A percentile compares a stretch with the other conserved stretches of the same genome.
Conservation (phyloP, 2,888 invertebrate genomes). For the Atrina japonica region DNA sequence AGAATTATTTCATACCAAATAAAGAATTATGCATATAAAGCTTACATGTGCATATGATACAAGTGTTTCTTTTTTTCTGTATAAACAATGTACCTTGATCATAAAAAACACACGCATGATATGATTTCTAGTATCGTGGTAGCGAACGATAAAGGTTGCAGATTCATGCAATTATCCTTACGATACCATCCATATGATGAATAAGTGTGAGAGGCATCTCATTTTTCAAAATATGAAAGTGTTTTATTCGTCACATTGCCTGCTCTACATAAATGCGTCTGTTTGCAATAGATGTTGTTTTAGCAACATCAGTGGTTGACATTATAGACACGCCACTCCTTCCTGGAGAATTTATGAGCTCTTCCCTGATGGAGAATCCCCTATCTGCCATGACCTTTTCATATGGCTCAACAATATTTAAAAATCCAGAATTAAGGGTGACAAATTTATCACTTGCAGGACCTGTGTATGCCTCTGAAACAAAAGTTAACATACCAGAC, state of each 20-base stretch:
- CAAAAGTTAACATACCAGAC: constrained; percentile 22
- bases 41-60: too few relatives aligned
- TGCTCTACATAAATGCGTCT: too few relatives aligned
- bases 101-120: too few relatives aligned
- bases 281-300: too few relatives aligned
- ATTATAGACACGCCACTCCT: constrained; percentile 21
- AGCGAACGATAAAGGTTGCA: constrained; percentile 14
- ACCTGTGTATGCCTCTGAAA: constrained; percentile 40
- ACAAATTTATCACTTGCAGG: too few relatives aligned
- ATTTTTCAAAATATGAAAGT: too few relatives aligned
- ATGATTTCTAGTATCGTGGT: constrained; percentile 15
- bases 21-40: too few relatives aligned
- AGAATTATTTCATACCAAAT: too few relatives aligned
- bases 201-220: too few relatives aligned
- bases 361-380: constrained; percentile 40
- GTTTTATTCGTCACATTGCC: too few relatives aligned
- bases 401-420: constrained; percentile 34
- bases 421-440: constrained; percentile 40
- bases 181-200: constrained; percentile 28
- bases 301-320: constrained; percentile 24
- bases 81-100: too few relatives aligned
- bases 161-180: constrained; percentile 7
- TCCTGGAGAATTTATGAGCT: constrained; percentile 35
- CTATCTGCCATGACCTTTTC: constrained; percentile 47
- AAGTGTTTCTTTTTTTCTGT: too few relatives aligned